Percentiles rank a stretch among this genome's conserved stretches.
Conservation (phyloP, 1,140 invertebrate species). For the Heliothis virescens region DNA sequence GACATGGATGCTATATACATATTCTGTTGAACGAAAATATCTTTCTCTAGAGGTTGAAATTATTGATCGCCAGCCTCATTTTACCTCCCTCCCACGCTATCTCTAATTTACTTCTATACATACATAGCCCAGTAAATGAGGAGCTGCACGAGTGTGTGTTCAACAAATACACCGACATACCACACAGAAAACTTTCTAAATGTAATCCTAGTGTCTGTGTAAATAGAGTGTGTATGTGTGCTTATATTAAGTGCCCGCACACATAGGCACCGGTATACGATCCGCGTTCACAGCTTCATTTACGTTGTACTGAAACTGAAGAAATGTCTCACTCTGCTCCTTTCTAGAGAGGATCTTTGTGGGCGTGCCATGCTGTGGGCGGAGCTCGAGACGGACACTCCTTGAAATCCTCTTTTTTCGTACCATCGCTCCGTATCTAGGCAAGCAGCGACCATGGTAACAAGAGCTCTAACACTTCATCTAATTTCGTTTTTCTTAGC, state of each 20-base stretch:
- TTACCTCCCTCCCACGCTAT: constrained; percentile 46
- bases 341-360: constrained; percentile 69
- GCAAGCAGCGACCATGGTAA: constrained; percentile 73
- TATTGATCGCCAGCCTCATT: constrained; percentile 41
- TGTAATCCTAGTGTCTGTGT: constrained; percentile 15
- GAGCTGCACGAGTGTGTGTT: constrained; percentile 6
- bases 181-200: constrained; percentile 31
- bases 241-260: constrained; percentile 30
- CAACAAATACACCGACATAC: constrained; percentile 13
- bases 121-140: constrained; percentile 36
- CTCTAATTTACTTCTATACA: constrained; percentile 38
- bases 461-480: constrained; percentile 62
- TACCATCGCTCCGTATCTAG: constrained; percentile 79
- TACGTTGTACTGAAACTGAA: constrained; percentile 66
- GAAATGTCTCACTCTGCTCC: constrained; percentile 77
- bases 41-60: constrained; percentile 26
- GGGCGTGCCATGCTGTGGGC: constrained; percentile 77
- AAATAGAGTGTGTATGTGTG: not conserved
- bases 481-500: constrained; percentile 50
- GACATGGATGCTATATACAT: too few relatives aligned
- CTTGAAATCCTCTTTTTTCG: constrained; percentile 83
- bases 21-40: not conserved
- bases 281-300: constrained; percentile 53
- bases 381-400: constrained; percentile 79
- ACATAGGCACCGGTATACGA: constrained; percentile 22